Evolutionary conservation across 2,113 vertebrate species (phyloP).

Genomic region (Penelope pileata): DNA sequence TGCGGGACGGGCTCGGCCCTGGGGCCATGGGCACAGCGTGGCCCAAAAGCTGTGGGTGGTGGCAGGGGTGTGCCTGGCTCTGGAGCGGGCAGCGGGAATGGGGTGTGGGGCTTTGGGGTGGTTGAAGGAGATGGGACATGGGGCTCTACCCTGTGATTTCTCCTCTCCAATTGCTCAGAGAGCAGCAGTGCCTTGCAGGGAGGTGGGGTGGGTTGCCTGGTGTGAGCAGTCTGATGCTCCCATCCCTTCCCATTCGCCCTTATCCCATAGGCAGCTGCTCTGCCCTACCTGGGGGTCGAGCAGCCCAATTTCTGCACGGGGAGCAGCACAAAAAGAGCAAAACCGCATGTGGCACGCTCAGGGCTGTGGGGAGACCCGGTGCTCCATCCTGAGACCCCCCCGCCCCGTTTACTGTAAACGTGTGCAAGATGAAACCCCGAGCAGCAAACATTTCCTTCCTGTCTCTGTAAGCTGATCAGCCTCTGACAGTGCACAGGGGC

Average conservation of each 20-base stretch:
- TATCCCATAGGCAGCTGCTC: not conserved
- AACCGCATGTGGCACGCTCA: not conserved
- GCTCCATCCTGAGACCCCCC: not conserved
- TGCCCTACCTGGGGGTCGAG: not conserved
- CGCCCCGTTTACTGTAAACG: slow-evolving; percentile 33
- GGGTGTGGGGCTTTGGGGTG: not conserved
- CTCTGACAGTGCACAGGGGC: fast-evolving
- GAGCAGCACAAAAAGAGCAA: slow-evolving; percentile 17
- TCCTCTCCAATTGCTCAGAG: fast-evolving
- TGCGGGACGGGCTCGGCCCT: fast-evolving
- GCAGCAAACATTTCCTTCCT: slow-evolving; percentile 61
- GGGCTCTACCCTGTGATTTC: not conserved
- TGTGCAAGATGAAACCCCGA: slow-evolving; percentile 49
- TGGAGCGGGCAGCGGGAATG: not conserved
- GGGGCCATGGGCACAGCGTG: fast-evolving
- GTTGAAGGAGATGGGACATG: not conserved
- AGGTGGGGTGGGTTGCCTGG: not conserved
- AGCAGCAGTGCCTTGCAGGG: not conserved
- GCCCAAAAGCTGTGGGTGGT: fast-evolving
- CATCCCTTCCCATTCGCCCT: slow-evolving; percentile 17
- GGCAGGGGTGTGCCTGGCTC: not conserved
- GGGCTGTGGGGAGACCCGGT: not conserved
- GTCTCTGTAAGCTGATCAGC: not conserved
- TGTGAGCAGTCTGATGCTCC: not conserved
- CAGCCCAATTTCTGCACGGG: not conserved